Evolutionary conservation across 2,888 invertebrate genomes (phyloP).

Genomic region (Oligia fasciuncula): DNA sequence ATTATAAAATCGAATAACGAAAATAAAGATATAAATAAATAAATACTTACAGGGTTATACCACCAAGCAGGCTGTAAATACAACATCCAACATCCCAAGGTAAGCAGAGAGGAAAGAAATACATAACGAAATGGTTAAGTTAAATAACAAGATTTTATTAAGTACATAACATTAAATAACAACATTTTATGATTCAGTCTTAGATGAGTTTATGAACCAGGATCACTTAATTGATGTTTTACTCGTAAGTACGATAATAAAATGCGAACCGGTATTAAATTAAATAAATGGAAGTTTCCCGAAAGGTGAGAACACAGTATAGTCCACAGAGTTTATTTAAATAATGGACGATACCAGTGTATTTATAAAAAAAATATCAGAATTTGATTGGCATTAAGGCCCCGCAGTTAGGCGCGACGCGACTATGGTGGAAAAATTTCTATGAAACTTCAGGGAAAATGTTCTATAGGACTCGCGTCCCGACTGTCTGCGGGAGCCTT

Average conservation of each 20-base stretch:
- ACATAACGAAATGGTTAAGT: conserved; percentile 61
- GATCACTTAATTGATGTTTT: conserved; percentile 1
- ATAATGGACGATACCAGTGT: too few species aligned
- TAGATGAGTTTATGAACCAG: conserved; percentile 39
- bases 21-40: conserved; percentile 7
- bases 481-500: background rate
- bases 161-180: conserved; percentile 57
- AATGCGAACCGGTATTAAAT: background rate
- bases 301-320: background rate
- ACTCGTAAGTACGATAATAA: background rate
- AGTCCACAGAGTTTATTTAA: background rate
- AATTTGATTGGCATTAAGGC: background rate
- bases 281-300: background rate
- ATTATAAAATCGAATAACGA: background rate
- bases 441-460: background rate
- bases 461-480: background rate
- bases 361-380: background rate
- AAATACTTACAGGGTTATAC: conserved; percentile 96
- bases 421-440: background rate
- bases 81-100: conserved; percentile 75
- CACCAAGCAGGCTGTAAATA: conserved; percentile 96
- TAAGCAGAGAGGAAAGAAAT: conserved; percentile 74
- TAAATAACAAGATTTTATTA: conserved; percentile 63
- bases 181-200: conserved; percentile 54
- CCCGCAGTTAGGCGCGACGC: background rate